Evolutionary conservation across 2,113 vertebrate species (phyloP).

Genomic region (Osmerus eperlanus): DNA sequence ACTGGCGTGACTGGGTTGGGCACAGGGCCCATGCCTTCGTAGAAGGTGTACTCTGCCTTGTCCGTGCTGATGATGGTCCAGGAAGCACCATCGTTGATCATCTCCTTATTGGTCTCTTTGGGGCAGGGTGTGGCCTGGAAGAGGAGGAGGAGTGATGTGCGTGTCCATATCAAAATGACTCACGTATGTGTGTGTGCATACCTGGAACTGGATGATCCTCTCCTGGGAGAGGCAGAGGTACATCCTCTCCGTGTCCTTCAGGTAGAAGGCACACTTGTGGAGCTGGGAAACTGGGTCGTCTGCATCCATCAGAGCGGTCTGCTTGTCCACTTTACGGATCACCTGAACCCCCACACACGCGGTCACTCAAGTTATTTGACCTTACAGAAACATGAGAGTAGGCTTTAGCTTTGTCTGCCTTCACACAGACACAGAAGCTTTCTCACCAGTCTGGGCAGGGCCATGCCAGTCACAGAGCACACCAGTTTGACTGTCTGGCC

Average conservation of each 20-base stretch:
- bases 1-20: slow-evolving; percentile 92
- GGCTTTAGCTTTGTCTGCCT: no score
- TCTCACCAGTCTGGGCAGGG: slow-evolving; percentile 91
- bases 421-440: not conserved
- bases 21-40: slow-evolving; percentile 96
- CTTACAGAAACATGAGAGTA: no score
- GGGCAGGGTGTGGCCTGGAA: slow-evolving; percentile 89
- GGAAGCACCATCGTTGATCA: slow-evolving; percentile 94
- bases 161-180: not conserved
- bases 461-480: slow-evolving; percentile 97
- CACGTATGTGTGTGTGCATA: slow-evolving; percentile 40
- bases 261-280: slow-evolving; percentile 96
- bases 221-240: slow-evolving; percentile 98
- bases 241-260: slow-evolving; percentile 98
- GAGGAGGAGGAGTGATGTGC: not conserved
- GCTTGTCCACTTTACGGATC: slow-evolving; percentile 98
- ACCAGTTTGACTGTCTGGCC: slow-evolving; percentile 96
- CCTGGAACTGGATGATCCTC: slow-evolving; percentile 98
- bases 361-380: not conserved
- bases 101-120: slow-evolving; percentile 96
- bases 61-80: slow-evolving; percentile 99
- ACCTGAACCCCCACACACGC: slow-evolving; percentile 65
- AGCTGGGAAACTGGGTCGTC: slow-evolving; percentile 97
- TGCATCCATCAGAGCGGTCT: slow-evolving; percentile 89
- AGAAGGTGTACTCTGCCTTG: slow-evolving; percentile 97